Evolutionary conservation across 1,140 invertebrate genomes (phyloP), one percentile per base, ranked within the genome.

Genomic region (Papilio aristodemus): DNA sequence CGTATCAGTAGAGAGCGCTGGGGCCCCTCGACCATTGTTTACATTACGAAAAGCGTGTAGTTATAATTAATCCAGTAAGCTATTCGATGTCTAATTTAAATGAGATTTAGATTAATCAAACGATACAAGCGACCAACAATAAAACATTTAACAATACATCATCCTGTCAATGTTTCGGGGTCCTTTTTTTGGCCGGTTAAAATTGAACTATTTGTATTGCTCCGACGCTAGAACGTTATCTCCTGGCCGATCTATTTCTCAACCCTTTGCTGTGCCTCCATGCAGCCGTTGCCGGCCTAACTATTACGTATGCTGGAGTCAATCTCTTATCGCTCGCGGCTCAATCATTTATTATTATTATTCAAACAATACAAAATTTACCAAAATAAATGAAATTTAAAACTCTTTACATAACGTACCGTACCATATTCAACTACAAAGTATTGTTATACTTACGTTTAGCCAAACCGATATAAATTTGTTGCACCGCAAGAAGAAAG

Each of bases 141-240:
- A 80, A 87, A 87, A 85, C 81, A 80, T 83, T 78, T 80, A 84
- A 90, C 85, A 89, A 88, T 83, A 73, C 79, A 72, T 72, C 73
- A 78, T 83, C 76, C 79, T 84, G 78, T 69, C 68, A 82, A 78
- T 84, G 80, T 80, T 79, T 83, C 78, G 83, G 73, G 67, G 67
- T 36, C 73, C 69, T 78, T 77, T 72, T 80, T 78, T 83, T 85
- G 72, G 71, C 71, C 79, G 71, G 70, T 73, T 72, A 50, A 77
- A 83, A 81, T 79, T 82, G 78, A 89, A 86, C 81, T 86, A 85
- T 89, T 88, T 87, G 81, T 87, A 85, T 85, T 84, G 77, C 75
- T 78, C 74, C 73, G 77, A 70, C 73, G 75, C 76, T 71, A 70
- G 70, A 74, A 79, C 83, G 83, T 86, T 86, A 90, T 89, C 88